Base-by-base conservation (phyloP, 2,113 vertebrate species). In the Euleptes europaea region DNA sequence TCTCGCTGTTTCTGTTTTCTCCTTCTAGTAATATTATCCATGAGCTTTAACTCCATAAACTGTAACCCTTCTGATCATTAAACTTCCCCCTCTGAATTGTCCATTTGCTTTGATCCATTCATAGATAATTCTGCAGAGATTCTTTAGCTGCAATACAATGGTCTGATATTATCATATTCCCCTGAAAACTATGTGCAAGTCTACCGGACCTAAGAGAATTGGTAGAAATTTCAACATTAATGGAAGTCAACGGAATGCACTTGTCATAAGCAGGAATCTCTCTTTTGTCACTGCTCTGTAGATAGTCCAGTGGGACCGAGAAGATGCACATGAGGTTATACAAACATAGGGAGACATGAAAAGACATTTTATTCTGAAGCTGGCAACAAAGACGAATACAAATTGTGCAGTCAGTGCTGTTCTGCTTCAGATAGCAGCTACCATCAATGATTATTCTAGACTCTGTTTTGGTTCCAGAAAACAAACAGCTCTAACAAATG, bases 1-100 rank as follows among this genome's bases (percentile, higher is more conserved):
- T 85, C 23, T 17, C 54, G 33, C 82, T 92, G 85, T 82, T 91
- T 88, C 78, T 60, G 19, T 66, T 93, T 85, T 6, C 15, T 90
- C 44, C 71, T 47, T 78, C 69, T 40, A 40, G 65, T 70, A 88
- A 84, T 86, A 70, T 70, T 38, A 72, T 70, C 69, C 44, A 51
- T 14, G 17, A 85, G 72, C 19, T 42, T 89, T 77, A 86, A 73
- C 33, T 38, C 80, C 80, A 87, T 44, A 83, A 1, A 4, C 15
- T 72, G 66, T 79, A 1, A 76, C 38, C 28, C n/a, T 7, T 70
- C 44, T 57, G 38, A 83, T 78, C 42, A 57, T 75, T 85, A 85
- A 78, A 51, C 33, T 88, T 76, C 38, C 54, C 47, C 66, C 70
- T 88, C 63, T 42, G 33, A 86, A 54, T 26, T 42, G 31, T 1